Evolutionary conservation across 2,113 vertebrate genomes (phyloP).

Genomic region (Nematolebias whitei): DNA sequence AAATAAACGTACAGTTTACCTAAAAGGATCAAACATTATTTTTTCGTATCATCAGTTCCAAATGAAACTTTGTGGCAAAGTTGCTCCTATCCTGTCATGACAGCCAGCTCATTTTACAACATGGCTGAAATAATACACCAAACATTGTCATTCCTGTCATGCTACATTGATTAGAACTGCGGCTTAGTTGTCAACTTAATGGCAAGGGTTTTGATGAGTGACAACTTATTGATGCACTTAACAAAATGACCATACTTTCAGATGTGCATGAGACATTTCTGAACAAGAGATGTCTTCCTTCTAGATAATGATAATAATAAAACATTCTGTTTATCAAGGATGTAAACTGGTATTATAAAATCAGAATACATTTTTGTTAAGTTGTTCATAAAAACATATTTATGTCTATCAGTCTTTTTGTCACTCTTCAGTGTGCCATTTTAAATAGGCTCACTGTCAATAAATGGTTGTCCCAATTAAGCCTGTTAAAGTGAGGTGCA

Average conservation of each 20-base stretch:
- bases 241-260: constrained; percentile 45
- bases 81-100: not conserved
- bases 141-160: constrained; percentile 30
- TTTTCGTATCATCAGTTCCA: not conserved
- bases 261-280: constrained; percentile 30
- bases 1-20: not conserved
- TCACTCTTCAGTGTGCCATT: not conserved
- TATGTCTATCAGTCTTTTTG: not conserved
- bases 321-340: constrained; percentile 19
- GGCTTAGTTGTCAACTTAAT: constrained; percentile 54
- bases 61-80: not conserved
- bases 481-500: not conserved
- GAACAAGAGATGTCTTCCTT: constrained; percentile 31
- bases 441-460: not conserved
- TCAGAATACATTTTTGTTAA: not conserved
- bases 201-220: constrained; percentile 35
- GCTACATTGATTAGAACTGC: constrained; percentile 30
- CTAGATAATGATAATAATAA: constrained; percentile 9
- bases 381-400: not conserved
- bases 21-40: not conserved
- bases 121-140: not conserved
- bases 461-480: constrained; percentile 9
- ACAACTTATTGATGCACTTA: constrained; percentile 19
- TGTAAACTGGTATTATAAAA: not conserved
- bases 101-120: constrained; percentile 22